Base-by-base conservation (phyloP, 2,797 vertebrate species). In the Xyrichtys novacula region DNA sequence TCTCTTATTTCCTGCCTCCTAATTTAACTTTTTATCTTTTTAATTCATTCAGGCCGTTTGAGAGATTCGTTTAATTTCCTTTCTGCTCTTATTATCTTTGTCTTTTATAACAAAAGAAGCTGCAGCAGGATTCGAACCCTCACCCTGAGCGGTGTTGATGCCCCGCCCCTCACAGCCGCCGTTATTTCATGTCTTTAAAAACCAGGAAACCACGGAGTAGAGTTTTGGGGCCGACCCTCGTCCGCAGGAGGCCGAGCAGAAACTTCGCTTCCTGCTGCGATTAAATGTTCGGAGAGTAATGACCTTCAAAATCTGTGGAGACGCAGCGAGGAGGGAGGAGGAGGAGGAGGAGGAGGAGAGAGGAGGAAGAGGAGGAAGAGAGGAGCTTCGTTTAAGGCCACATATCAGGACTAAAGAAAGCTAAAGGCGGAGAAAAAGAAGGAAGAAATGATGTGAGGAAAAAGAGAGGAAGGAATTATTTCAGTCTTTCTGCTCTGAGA, bases 241-340 rank as follows among this genome's bases (percentile, higher is more conserved):
- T 5, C 64, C 11, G 6, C 53, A 42, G 77, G 74, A 59, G 74
- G 71, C 55, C 43, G 29, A 48, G 59, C 36, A 56, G 42, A 50
- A 52, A 55, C 31, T 39, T 42, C 1, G 20, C 50, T 44, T 67
- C 78, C 64, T 25, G 25, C 73, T 57, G 70, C 14, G 74, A 72
- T 74, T 67, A 76, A 76, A 81, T 50, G 42, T 54, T 67, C 61
- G 65, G 72, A 61, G 65, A 66, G 69, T 67, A 76, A 84, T 48
- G 54, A 81, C 68, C 74, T 81, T 81, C 74, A 70, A 49, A 78
- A 66, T 63, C 23, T 65, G 47, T 15, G 25, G 54, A 53, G 62
- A 59, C 26, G 0, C 22, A 20, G 31, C 0, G 40, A 52, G 22
- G 20, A 36, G 31, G 6, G n/a, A 11, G 38, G 38, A 20, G 44